Percentiles rank a stretch among this genome's conserved stretches.
Conservation (phyloP, 2,888 invertebrate species). For the Mythimna loreyi region DNA sequence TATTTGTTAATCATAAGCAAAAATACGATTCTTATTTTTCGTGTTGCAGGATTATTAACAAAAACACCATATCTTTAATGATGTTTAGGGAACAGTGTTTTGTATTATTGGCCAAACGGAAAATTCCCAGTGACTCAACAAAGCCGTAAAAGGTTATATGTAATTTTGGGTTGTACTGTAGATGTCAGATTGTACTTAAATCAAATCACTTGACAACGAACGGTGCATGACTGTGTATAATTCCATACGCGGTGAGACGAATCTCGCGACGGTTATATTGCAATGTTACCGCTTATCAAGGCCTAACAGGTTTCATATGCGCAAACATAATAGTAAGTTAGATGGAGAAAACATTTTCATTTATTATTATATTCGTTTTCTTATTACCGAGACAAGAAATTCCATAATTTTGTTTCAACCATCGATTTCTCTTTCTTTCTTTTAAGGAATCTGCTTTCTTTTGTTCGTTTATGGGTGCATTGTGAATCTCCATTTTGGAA, state of each 20-base stretch:
- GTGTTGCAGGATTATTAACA: neutral
- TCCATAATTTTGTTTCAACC: too few relatives aligned
- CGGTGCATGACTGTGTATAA: constrained; percentile 49
- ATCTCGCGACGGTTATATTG: constrained; percentile 25
- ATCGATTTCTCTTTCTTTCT: too few relatives aligned
- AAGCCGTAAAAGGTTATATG: neutral
- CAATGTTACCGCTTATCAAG: constrained; percentile 44
- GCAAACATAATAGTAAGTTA: constrained; percentile 9
- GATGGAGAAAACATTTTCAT: neutral
- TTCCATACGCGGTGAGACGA: constrained; percentile 43
- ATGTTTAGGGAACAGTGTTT: neutral
- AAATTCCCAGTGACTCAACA: neutral
- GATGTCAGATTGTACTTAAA: neutral
- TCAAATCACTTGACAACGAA: constrained; percentile 10
- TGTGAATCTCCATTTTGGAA: too few relatives aligned
- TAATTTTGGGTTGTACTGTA: constrained; percentile 7
- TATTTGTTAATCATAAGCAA: neutral
- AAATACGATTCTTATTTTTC: neutral
- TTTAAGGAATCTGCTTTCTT: too few relatives aligned
- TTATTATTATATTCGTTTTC: neutral
- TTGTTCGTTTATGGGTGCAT: too few relatives aligned
- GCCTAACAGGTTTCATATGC: constrained; percentile 26
- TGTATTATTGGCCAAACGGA: neutral
- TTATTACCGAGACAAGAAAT: constrained; percentile 2
- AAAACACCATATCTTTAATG: neutral